Percentiles rank a stretch among this genome's conserved stretches.
Evolutionary conservation across 2,888 invertebrate genomes (phyloP).

Genomic region (Lasioglossum oenotherae): DNA sequence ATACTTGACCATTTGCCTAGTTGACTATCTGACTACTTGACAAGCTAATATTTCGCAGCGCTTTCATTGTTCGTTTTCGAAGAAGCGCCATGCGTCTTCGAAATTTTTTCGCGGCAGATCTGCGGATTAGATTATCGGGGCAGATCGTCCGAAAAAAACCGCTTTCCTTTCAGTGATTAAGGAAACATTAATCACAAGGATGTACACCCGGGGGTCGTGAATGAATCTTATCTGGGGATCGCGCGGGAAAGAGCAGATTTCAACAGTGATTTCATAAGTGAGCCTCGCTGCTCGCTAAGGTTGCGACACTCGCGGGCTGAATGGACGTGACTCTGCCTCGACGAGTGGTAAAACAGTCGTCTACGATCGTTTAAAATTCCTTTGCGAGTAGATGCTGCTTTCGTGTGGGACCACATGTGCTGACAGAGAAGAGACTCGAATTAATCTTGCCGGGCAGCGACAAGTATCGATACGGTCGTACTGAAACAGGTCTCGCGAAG

Average conservation of each 20-base stretch:
- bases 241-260: slow-evolving; percentile 35
- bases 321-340: neutral
- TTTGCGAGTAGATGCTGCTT: neutral
- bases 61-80: neutral
- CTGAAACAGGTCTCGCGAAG: neutral
- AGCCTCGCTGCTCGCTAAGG: slow-evolving; percentile 1
- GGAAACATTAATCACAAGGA: slow-evolving; percentile 16
- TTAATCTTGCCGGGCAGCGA: neutral
- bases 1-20: neutral
- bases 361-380: slow-evolving; percentile 9
- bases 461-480: neutral
- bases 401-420: neutral
- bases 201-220: slow-evolving; percentile 16
- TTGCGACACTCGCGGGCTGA: slow-evolving; percentile 30
- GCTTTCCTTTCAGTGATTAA: slow-evolving; percentile 6
- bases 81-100: neutral
- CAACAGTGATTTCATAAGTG: slow-evolving; percentile 44
- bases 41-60: neutral
- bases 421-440: neutral
- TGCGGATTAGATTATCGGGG: neutral
- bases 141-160: neutral
- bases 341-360: neutral
- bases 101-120: neutral
- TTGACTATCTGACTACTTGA: neutral
- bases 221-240: slow-evolving; percentile 32